phyloP scores from a whole-genome alignment of 1,140 invertebrate species.

The Reticulitermes speratus region DNA sequence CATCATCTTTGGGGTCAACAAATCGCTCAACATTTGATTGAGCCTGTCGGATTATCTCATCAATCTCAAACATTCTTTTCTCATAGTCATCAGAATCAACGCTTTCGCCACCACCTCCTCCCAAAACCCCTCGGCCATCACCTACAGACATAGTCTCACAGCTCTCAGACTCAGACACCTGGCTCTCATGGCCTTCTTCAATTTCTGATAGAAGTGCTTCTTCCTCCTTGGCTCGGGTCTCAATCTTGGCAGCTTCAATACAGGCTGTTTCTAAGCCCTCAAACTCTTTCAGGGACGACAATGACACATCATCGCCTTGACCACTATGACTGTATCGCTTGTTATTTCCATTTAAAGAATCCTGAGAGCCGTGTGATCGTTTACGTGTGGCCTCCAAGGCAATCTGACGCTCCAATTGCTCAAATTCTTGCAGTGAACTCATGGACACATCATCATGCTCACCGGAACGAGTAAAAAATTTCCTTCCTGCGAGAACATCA shows the following conservation, averaged over 20 bases:
- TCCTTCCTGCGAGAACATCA: constrained; percentile 74
- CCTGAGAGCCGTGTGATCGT: constrained; percentile 66
- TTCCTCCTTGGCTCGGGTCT: constrained; percentile 80
- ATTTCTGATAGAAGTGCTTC: constrained; percentile 71
- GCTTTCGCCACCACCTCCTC: constrained; percentile 47
- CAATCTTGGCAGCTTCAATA: constrained; percentile 76
- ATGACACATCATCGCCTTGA: constrained; percentile 84
- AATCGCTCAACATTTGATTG: constrained; percentile 68
- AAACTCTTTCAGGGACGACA: constrained; percentile 93
- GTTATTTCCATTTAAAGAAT: constrained; percentile 70
- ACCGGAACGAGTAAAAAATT: constrained; percentile 72
- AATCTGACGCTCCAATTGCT: constrained; percentile 81
- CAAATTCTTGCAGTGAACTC: constrained; percentile 91
- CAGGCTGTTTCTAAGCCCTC: constrained; percentile 89
- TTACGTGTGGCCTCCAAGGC: constrained; percentile 59
- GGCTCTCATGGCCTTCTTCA: constrained; percentile 64
- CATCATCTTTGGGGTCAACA: constrained; percentile 46
- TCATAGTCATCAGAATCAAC: constrained; percentile 63
- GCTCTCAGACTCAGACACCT: constrained; percentile 64
- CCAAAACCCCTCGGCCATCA: constrained; percentile 45
- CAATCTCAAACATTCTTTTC: constrained; percentile 69
- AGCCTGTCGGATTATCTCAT: constrained; percentile 70
- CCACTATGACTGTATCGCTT: constrained; percentile 62
- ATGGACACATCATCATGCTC: constrained; percentile 91
- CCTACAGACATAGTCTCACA: constrained; percentile 63